Conservation (phyloP, 2,888 invertebrate species). For the Ochropleura plecta region DNA sequence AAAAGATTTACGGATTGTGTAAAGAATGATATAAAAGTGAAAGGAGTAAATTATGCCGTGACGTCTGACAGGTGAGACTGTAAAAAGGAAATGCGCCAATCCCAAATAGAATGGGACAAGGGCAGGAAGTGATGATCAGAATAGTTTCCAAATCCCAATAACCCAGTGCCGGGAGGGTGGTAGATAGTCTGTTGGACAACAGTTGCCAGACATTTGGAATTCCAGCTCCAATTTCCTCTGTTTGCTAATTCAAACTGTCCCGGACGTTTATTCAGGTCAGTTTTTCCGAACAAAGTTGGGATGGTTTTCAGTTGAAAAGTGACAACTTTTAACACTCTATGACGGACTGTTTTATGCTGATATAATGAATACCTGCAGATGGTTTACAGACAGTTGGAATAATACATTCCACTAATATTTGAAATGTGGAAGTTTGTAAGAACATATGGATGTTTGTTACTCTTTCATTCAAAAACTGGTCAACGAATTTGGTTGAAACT, state of each 20-base stretch:
- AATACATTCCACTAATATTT: neutral
- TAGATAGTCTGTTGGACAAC: too few relatives aligned
- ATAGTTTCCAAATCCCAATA: neutral
- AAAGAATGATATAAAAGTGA: too few relatives aligned
- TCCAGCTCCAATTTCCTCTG: neutral
- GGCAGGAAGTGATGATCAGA: too few relatives aligned
- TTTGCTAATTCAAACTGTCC: constrained; percentile 30
- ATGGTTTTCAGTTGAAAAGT: neutral
- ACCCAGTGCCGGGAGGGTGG: neutral
- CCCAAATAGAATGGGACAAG: too few relatives aligned
- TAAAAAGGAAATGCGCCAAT: too few relatives aligned
- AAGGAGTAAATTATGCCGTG: too few relatives aligned
- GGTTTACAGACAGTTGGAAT: neutral
- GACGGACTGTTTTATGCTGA: neutral
- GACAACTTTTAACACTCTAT: neutral
- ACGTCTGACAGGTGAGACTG: too few relatives aligned
- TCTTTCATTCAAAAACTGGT: too few relatives aligned
- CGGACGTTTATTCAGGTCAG: neutral
- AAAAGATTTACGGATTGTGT: too few relatives aligned
- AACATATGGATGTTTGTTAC: too few relatives aligned
- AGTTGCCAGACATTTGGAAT: constrained; percentile 9
- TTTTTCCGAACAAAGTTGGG: neutral
- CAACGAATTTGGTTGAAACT: too few relatives aligned
- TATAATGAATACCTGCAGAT: neutral
- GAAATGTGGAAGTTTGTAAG: too few relatives aligned